Conservation (phyloP, 2,113 vertebrate genomes). For the Nyctereutes procyonoides region DNA sequence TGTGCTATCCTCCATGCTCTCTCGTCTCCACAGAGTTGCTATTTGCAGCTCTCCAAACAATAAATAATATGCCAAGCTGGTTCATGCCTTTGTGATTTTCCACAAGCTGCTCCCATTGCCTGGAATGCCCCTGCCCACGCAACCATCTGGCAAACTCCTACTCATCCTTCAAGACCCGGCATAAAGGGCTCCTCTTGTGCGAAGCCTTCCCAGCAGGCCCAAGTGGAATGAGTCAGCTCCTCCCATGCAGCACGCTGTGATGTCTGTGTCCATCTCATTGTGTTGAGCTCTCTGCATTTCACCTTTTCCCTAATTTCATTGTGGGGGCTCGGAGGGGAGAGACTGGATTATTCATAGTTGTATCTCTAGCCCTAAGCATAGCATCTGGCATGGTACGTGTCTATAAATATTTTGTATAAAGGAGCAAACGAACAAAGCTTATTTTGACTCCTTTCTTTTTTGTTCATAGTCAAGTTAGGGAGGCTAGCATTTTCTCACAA, state of each 20-base stretch:
- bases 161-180: slow-evolving; percentile 64
- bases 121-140: slow-evolving; percentile 25
- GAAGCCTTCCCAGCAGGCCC: not conserved
- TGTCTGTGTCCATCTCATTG: not conserved
- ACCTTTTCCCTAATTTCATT: slow-evolving; percentile 18
- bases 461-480: not conserved
- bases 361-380: not conserved
- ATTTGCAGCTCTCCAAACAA: not conserved
- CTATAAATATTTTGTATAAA: slow-evolving; percentile 15
- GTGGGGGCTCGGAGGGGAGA: not conserved
- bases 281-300: not conserved
- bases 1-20: not conserved
- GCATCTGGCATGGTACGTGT: not conserved
- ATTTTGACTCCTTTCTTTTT: not conserved
- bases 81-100: slow-evolving; percentile 22
- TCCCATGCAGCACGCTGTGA: not conserved
- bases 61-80: not conserved
- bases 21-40: not conserved
- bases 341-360: not conserved
- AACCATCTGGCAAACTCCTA: slow-evolving; percentile 74
- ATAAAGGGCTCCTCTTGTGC: slow-evolving; percentile 15
- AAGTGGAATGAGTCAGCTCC: not conserved
- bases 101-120: slow-evolving; percentile 53
- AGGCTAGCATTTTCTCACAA: not conserved
- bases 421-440: not conserved